phyloP scores from a whole-genome alignment of 2,113 vertebrate genomes.

The Ramphastos sulfuratus region DNA sequence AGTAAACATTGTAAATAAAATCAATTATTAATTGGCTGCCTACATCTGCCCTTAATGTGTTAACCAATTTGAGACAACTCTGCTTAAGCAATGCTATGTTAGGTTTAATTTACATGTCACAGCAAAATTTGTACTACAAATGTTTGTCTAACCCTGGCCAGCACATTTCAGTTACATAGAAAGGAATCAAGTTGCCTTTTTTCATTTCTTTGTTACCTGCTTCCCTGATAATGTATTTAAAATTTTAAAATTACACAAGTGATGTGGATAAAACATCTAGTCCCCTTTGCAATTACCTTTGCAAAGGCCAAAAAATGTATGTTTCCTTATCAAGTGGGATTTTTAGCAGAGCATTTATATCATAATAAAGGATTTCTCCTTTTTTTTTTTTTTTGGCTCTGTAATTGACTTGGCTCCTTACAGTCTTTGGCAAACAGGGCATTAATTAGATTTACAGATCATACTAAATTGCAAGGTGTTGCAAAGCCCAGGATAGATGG shows the following conservation, averaged over 20 bases:
- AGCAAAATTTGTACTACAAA: not conserved
- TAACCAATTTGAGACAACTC: not conserved
- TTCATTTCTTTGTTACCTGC: not conserved
- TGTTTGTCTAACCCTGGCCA: not conserved
- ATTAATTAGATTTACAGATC: conserved; percentile 62
- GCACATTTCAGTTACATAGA: not conserved
- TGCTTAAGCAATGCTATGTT: not conserved
- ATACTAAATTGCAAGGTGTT: conserved; percentile 46
- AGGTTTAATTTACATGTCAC: not conserved
- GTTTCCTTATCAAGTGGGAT: not conserved
- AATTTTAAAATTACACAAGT: not conserved
- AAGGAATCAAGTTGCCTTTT: not conserved
- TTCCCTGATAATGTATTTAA: not conserved
- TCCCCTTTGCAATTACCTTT: not conserved
- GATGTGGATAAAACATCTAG: not conserved
- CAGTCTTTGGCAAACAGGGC: conserved; percentile 32
- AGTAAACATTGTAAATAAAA: not conserved
- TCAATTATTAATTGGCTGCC: not conserved
- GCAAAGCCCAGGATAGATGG: conserved; percentile 17
- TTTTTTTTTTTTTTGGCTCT: not conserved
- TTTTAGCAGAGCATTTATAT: conserved; percentile 32
- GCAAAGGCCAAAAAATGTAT: not conserved
- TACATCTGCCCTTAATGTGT: not conserved
- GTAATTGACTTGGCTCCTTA: conserved; percentile 47
- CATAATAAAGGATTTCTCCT: conserved; percentile 4